Evolutionary conservation across 1,140 invertebrate species (phyloP), one percentile per base, ranked within the genome.

Genomic region (Plodia interpunctella): DNA sequence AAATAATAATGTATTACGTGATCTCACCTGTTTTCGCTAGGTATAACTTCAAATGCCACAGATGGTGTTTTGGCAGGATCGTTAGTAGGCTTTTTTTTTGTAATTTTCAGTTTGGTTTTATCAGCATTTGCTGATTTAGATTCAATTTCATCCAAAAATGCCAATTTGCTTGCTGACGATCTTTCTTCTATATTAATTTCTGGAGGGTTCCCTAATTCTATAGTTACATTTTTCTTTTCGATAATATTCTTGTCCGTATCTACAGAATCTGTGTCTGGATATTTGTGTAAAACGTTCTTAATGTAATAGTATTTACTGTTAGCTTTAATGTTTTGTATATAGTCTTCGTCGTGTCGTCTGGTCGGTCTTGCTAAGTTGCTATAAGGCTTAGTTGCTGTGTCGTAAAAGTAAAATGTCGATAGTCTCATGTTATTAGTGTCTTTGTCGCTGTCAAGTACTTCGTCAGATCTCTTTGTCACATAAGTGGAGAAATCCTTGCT

Each of bases 211-310:
- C n/a, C 38, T 76, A 76, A 55, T 81, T 80, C 59, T 78, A 74
- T 61, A 72, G 78, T 55, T 69, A 55, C 57, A 74, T 76, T 20
- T 66, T 67, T 68, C 70, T 68, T 18, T 58, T 80, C 10, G 54
- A 32, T 59, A 59, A 63, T 57, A 58, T 60, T 57, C 20, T 78
- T 72, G 60, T 79, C 88, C 44, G 71, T 79, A 54, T 71, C 72
- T 35, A 68, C 80, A 15, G 69, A 65, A 11, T 76, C 57, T 38
- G 70, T 68, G 19, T 87, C 78, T 2, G 85, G 79, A 70, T 92
- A 92, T 77, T 90, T 91, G 49, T 88, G 84, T 60, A 92, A 71
- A 59, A 92, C 87, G 62, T 91, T 92, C 54, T 78, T 87, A n/a
- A 91, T 83, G 44, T 91, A 92, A 68, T 91, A 92, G 72, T 90